Conservation (phyloP, 2,797 vertebrate species). For the Sciurus carolinensis region DNA sequence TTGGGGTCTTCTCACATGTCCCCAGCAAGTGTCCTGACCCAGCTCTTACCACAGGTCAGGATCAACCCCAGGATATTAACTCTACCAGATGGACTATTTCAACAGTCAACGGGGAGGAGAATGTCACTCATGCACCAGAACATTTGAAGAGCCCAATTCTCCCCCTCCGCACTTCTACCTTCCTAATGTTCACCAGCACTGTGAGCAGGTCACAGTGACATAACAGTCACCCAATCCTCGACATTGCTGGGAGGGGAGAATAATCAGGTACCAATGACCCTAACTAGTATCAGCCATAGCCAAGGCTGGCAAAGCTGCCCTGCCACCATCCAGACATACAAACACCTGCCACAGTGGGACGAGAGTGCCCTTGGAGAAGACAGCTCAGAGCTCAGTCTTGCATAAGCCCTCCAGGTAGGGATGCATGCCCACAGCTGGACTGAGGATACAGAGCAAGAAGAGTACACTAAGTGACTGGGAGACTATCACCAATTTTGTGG, state of each 20-base stretch:
- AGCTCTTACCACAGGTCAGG: neutral
- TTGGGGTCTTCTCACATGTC: neutral
- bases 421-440: neutral
- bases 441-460: neutral
- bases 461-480: neutral
- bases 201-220: constrained; percentile 61
- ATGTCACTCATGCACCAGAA: neutral
- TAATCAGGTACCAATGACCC: neutral
- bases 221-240: neutral
- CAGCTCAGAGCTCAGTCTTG: neutral
- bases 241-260: neutral
- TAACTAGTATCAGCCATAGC: neutral
- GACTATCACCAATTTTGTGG: neutral
- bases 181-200: neutral
- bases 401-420: neutral
- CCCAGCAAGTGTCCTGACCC: neutral
- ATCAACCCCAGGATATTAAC: neutral
- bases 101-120: neutral
- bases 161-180: accelerated
- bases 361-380: neutral
- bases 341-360: neutral
- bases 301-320: neutral
- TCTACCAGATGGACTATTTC: neutral
- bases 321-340: neutral
- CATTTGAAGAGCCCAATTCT: neutral